Evolutionary conservation across 2,113 vertebrate species (phyloP).

Genomic region (Nesoenas mayeri): DNA sequence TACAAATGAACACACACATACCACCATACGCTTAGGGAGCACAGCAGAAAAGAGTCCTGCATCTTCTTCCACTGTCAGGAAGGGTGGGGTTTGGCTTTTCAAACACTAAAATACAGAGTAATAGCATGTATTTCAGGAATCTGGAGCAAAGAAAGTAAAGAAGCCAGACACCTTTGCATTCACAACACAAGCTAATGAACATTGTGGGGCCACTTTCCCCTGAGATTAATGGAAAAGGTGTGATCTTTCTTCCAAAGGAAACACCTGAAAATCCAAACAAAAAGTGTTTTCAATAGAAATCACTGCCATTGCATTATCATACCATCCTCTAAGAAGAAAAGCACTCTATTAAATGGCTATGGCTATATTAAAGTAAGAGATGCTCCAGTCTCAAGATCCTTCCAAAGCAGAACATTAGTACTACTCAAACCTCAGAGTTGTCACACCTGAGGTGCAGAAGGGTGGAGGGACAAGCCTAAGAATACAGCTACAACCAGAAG

Average conservation of each 20-base stretch:
- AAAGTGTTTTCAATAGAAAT: not conserved
- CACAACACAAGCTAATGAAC: not conserved
- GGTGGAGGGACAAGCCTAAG: not conserved
- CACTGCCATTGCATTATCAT: not conserved
- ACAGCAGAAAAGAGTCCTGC: not conserved
- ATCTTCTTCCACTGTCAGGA: not conserved
- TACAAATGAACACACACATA: not conserved
- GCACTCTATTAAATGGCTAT: not conserved
- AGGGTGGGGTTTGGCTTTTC: slow-evolving; percentile 9
- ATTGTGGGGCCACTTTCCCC: not conserved
- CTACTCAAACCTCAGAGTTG: not conserved
- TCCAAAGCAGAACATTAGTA: not conserved
- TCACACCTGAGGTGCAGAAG: not conserved
- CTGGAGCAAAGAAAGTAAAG: not conserved
- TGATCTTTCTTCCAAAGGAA: not conserved
- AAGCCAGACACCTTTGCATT: not conserved
- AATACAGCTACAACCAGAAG: not conserved
- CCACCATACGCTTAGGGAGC: not conserved
- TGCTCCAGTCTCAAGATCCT: not conserved
- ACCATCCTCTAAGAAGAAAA: not conserved
- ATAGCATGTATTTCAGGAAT: not conserved
- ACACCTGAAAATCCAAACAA: not conserved
- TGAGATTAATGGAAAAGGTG: not conserved
- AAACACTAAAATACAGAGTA: not conserved
- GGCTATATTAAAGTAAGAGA: not conserved